These are phyloP conservation scores for Speoplatyrhinus poulsoni DNA, from an alignment of 2,113 vertebrate genomes.

Conservation along the genomic window DNA sequence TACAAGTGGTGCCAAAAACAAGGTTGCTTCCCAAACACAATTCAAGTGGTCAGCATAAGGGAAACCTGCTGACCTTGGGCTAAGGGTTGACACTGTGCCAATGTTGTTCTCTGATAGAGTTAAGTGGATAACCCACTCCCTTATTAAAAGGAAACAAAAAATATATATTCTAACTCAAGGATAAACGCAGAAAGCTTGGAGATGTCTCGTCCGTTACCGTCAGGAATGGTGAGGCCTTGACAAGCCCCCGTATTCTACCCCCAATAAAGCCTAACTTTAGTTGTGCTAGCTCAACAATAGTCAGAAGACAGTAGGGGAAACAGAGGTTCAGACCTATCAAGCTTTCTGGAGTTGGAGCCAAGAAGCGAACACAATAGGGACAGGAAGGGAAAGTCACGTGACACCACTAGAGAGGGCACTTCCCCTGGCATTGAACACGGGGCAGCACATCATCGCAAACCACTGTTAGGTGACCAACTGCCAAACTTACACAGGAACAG, in stretches of 20 bases:
- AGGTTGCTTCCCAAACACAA: conserved; percentile 11
- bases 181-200: too few species aligned
- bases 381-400: conserved; percentile 50
- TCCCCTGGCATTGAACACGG: conserved; percentile 43
- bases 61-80: too few species aligned
- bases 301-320: conserved; percentile 54
- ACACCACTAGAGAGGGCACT: conserved; percentile 23
- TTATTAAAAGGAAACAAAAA: too few species aligned
- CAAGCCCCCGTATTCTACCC: neutral
- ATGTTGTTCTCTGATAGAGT: too few species aligned
- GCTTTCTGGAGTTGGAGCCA: conserved; percentile 43
- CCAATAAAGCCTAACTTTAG: conserved; percentile 18
- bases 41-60: too few species aligned
- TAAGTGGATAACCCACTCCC: too few species aligned
- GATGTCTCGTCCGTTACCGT: conserved; percentile 7
- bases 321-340: conserved; percentile 23
- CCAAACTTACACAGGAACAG: too few species aligned
- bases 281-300: conserved; percentile 50
- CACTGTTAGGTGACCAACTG: neutral
- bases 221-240: conserved; percentile 42
- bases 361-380: conserved; percentile 51
- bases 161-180: too few species aligned
- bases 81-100: too few species aligned
- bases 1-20: conserved; percentile 24
- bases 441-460: neutral